phyloP scores from a whole-genome alignment of 2,113 vertebrate genomes.

The Amphiprion ocellaris region DNA sequence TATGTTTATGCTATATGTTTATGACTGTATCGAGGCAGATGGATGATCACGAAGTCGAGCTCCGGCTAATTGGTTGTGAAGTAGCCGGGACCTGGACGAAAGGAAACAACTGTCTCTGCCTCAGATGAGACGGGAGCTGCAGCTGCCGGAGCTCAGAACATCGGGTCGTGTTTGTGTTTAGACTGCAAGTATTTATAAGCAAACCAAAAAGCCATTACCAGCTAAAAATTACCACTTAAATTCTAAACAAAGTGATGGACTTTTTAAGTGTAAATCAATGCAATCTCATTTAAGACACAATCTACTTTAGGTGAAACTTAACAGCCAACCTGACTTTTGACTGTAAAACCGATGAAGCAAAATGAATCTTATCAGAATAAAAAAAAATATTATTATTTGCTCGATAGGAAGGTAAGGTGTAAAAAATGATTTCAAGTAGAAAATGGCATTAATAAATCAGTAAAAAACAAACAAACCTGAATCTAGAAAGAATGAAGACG shows the following conservation, averaged over 20 bases:
- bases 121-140: conserved; percentile 56
- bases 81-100: conserved; percentile 57
- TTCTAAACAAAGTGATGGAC: background rate
- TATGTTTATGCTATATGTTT: conserved; percentile 81
- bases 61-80: conserved; percentile 80
- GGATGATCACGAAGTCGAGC: conserved; percentile 58
- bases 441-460: background rate
- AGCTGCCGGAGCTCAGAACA: conserved; percentile 62
- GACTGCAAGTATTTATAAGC: conserved; percentile 72
- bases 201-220: conserved; percentile 70
- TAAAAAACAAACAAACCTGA: background rate
- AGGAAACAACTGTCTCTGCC: conserved; percentile 64
- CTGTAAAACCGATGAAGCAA: no score
- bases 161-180: conserved; percentile 70
- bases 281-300: background rate
- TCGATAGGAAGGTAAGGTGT: no score
- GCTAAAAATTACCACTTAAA: conserved; percentile 32
- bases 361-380: no score
- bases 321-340: background rate
- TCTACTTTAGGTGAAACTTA: background rate
- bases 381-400: no score
- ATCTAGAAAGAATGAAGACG: conserved; percentile 4
- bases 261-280: background rate
- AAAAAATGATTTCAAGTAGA: no score
- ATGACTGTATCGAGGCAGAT: conserved; percentile 69